Evolutionary conservation across 2,888 invertebrate species (phyloP), one percentile per base, ranked within the genome.

Genomic region (Adelphocoris suturalis): DNA sequence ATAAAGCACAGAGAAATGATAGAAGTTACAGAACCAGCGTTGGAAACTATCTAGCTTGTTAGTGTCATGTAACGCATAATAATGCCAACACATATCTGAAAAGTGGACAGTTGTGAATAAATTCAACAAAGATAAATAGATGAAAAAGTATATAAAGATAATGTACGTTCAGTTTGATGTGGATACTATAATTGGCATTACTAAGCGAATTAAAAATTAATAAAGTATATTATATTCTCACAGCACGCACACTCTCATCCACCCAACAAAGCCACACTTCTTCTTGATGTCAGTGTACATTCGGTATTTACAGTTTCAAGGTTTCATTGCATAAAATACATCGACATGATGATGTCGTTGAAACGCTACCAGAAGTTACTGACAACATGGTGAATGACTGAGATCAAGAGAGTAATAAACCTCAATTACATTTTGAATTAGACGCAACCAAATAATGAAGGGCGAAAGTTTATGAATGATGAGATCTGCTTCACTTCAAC

Each of bases 241-340:
- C 88, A 88, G 76, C 88, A 88, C 76, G 78, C 88, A 88, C 88
- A 78, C 88, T 76, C 88, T 78, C 88, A 88, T 88, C 76, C 88
- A 88, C 88, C 88, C 88, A 88, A 88, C 88, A 88, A 88, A 88
- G 88, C 88, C 88, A 88, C 88, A 37, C 80, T 88, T 88, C 88
- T 55, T 68, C 78, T 78, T 19, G 37, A 88, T 88, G 78, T 88
- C 80, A 75, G 68, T 78, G 57, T 37, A 27, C 85, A 57, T 85
- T 61, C 85, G 16, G 82, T 68, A 27, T 5, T 85, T 85, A 78
- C 16, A n/a, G 78, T 19, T 46, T 46, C 78, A 37, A 78, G 19
- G 19, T 2, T 78, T 37, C 37, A 37, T 37, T 7, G 37, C 7
- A 7, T 37, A 7, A 37, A 37, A 2, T 37, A 37, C 37, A 37